phyloP scores from a whole-genome alignment of 1,140 invertebrate species.

The Maniola jurtina region DNA sequence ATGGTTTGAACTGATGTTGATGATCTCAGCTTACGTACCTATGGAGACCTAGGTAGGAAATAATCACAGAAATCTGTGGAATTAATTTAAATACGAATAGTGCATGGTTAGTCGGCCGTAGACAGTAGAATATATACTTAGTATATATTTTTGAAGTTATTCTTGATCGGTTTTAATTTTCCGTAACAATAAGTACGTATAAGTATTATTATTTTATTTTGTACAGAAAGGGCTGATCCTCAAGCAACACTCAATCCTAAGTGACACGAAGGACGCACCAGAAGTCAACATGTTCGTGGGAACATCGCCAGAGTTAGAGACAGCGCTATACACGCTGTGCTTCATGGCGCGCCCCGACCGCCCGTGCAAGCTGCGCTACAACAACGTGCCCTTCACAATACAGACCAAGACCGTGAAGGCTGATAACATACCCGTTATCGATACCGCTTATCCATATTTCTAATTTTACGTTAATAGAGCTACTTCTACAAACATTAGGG shows the following conservation, averaged over 20 bases:
- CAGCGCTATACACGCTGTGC: conserved; percentile 93
- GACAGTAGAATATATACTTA: no score
- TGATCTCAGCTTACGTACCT: no score
- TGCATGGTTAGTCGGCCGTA: no score
- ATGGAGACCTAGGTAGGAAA: no score
- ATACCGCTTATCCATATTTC: conserved; percentile 65
- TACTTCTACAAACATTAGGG: background rate
- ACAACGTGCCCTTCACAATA: conserved; percentile 64
- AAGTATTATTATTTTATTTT: conserved; percentile 3
- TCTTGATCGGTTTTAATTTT: no score
- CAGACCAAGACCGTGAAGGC: conserved; percentile 64
- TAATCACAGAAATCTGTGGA: no score
- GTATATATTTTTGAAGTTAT: no score
- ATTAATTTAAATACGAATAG: no score
- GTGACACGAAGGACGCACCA: conserved; percentile 69
- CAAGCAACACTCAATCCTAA: conserved; percentile 67
- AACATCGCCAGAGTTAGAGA: conserved; percentile 95
- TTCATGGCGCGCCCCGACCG: conserved; percentile 86
- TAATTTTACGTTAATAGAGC: conserved; percentile 28
- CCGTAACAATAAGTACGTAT: no score
- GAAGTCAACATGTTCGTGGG: conserved; percentile 88
- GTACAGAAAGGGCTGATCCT: conserved; percentile 72
- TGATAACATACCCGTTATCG: conserved; percentile 61
- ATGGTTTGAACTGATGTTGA: no score
- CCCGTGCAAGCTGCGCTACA: conserved; percentile 60